phyloP scores from a whole-genome alignment of 2,888 invertebrate species.

The Hypomecis punctinalis region DNA sequence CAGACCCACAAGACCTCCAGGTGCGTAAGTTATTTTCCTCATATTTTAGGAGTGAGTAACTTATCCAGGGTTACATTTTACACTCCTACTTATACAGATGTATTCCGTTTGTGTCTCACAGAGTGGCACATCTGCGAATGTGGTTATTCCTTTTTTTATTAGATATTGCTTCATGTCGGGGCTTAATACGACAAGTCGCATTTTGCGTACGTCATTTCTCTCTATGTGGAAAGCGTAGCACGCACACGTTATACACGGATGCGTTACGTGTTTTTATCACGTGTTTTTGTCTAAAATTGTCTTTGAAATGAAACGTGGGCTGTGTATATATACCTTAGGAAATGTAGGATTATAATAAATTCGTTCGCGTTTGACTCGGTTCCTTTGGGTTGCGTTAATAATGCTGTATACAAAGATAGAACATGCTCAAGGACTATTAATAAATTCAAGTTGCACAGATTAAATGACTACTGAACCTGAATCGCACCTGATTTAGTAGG shows the following conservation, averaged over 20 bases:
- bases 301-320: not conserved
- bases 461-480: no score
- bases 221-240: not conserved
- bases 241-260: conserved; percentile 1
- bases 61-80: not conserved
- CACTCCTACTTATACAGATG: not conserved
- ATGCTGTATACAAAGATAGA: no score
- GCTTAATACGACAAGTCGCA: conserved; percentile 18
- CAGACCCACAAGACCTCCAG: not conserved
- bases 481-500: no score
- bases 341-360: no score
- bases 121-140: conserved; percentile 18
- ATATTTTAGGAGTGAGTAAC: not conserved
- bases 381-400: no score
- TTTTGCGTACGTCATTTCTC: conserved; percentile 11
- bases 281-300: not conserved
- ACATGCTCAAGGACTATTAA: no score
- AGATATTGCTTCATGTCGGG: conserved; percentile 20
- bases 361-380: no score
- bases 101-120: conserved; percentile 11
- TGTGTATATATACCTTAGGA: not conserved
- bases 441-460: no score
- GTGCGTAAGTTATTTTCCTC: not conserved
- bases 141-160: conserved; percentile 26
- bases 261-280: conserved; percentile 5